A percentile compares a stretch with the other conserved stretches of the same genome.
These are phyloP conservation scores for Sabellastarte sp. DNA, from an alignment of 2,888 invertebrate genomes.

Conservation along the genomic window DNA sequence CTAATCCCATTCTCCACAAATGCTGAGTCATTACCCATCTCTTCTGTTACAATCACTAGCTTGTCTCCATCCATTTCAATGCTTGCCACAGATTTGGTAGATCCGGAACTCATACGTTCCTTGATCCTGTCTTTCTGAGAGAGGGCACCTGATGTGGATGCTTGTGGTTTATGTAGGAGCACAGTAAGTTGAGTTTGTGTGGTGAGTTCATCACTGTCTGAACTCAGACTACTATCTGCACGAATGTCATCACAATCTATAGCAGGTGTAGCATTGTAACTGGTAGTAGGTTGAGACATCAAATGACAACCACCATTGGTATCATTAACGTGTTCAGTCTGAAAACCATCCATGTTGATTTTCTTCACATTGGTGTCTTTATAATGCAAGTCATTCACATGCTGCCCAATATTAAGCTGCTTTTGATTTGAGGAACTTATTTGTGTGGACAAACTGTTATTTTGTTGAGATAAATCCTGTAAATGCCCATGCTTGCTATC, in stretches of 20 bases:
- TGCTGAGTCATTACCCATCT: constrained; percentile 33
- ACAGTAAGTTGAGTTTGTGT: constrained; percentile 35
- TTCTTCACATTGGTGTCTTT: not conserved
- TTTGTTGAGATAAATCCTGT: too few species aligned
- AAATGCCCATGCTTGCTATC: not conserved
- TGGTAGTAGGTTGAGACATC: not conserved
- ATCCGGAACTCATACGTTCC: not conserved
- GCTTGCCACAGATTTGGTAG: constrained; percentile 32
- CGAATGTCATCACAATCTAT: too few species aligned
- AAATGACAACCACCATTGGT: too few species aligned
- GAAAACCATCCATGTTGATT: not conserved
- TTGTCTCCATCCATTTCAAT: constrained; percentile 60
- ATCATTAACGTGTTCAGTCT: not conserved
- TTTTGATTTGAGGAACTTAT: not conserved
- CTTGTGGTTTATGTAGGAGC: not conserved
- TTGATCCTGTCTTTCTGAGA: not conserved
- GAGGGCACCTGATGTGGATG: not conserved
- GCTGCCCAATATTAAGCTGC: not conserved
- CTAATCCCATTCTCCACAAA: constrained; percentile 11
- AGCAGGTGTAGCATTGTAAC: too few species aligned
- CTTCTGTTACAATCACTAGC: constrained; percentile 54
- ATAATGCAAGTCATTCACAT: not conserved
- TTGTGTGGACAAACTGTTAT: not conserved
- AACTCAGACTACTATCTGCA: not conserved
- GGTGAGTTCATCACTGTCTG: constrained; percentile 40